These are phyloP conservation scores for Siphamia tubifer DNA, from an alignment of 2,113 vertebrate genomes.

Conservation along the genomic window DNA sequence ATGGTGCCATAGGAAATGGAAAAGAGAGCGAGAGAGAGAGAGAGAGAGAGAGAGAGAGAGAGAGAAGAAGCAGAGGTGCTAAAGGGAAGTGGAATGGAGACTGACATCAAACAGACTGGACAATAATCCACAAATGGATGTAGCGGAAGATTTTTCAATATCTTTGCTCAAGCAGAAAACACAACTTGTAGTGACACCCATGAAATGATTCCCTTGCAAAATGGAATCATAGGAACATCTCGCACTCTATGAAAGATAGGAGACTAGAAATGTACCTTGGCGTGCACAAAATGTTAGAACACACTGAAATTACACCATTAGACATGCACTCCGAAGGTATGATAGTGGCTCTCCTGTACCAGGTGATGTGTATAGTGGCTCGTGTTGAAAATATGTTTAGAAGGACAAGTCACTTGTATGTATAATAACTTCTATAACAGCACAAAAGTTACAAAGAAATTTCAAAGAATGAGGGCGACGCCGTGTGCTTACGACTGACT, in stretches of 20 bases:
- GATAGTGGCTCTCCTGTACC: neutral
- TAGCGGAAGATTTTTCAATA: conserved; percentile 55
- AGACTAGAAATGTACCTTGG: conserved; percentile 1
- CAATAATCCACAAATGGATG: conserved; percentile 63
- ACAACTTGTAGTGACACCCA: conserved; percentile 47
- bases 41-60: neutral
- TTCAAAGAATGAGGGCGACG: neutral
- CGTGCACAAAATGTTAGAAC: conserved; percentile 27
- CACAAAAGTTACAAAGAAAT: neutral
- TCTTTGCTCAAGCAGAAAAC: conserved; percentile 53
- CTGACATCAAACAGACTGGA: conserved; percentile 59
- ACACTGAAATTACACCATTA: conserved; percentile 20
- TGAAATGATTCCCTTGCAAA: conserved; percentile 55
- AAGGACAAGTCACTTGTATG: neutral
- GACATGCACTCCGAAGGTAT: neutral
- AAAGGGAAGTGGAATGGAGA: conserved; percentile 30
- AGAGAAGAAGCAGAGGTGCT: neutral
- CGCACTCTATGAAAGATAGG: neutral
- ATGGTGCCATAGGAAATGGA: conserved; percentile 5
- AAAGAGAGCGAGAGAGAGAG: too few species aligned
- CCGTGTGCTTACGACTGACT: conserved; percentile 20
- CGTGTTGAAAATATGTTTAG: neutral
- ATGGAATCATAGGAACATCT: conserved; percentile 49
- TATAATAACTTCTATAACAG: conserved; percentile 1
- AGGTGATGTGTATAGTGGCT: neutral